Evolutionary conservation across 2,888 invertebrate genomes (phyloP), one percentile per base, ranked within the genome.

Genomic region (Ypsolopha sequella): DNA sequence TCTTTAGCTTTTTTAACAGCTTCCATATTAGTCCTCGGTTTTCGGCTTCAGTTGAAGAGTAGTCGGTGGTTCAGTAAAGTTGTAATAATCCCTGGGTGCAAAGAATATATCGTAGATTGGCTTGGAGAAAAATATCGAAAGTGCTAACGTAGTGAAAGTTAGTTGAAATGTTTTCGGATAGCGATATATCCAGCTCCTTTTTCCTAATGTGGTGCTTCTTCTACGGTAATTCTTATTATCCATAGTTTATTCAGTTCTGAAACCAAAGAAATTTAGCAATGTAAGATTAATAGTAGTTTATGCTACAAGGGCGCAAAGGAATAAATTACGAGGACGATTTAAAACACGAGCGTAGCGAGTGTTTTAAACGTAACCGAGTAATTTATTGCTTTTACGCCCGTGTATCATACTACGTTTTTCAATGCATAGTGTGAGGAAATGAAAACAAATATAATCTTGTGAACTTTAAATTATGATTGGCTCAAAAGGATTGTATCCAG

Each of bases 1-100:
- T 89, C 88, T 65, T 88, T 91, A 0, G 95, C 95, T 72, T 89
- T 92, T 53, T 87, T 88, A n/a, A 95, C 93, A 33, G 94, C 89
- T 78, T 95, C 95, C 95, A 95, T 95, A 61, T 34, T 50, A 36
- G 43, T 24, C 24, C 24, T 24, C 24, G 2, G 2, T 53, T 60
- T 70, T 14, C 56, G 24, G 24, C 24, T 24, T 24, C 24, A 24
- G 24, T 24, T 24, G 24, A 24, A 24, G 24, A 4, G 76, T 72
- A 0, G 79, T 73, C 0, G 76, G 68, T 52, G 87, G 76, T 64
- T 76, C 76, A 50, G 61, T 55, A 51, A 68, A 61, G 62, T 72
- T 85, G 51, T 62, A 36, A 9, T 36, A 50, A 0, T 70, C 65
- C 6, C 70, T 57, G 9, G 71, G 64, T 38, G 75, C 60, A 51